Base-by-base conservation (phyloP, 2,113 vertebrate genomes). In the Bombycilla garrulus region DNA sequence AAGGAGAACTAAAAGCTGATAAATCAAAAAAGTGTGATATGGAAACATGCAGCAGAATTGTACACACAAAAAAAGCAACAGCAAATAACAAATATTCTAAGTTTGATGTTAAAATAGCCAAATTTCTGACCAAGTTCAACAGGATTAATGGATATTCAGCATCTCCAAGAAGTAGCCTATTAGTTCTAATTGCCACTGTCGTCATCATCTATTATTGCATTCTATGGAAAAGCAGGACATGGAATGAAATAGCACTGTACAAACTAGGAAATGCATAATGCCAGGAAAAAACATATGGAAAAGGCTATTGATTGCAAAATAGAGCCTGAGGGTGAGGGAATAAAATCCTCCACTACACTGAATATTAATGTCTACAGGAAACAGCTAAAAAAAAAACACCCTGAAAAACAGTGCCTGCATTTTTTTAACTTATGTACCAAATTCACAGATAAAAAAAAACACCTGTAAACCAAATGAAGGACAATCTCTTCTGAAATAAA, bases 291-390 rank as follows among this genome's bases (percentile, higher is more conserved):
- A 91, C 80, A 71, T 50, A 70, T 82, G 35, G 77, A 76, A 94
- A 88, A 45, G 20, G 38, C 60, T 79, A 88, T 38, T 79, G 76
- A 91, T 31, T 79, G 71, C 66, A 95, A 95, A 93, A 81, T n/a
- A 91, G 73, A 86, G 67, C 64, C 77, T 44, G n/a, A 19, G 31
- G 61, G 26, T 36, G 23, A 19, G 40, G 35, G 10, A 70, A 88
- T 54, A 62, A 92, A 90, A 57, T 9, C 19, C 28, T 76, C 50
- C 38, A 42, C 31, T 35, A 67, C 57, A 56, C 40, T 54, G 82
- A 85, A 64, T 78, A 92, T 61, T 72, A 70, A 88, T n/a, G 21
- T 73, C 66, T 58, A 61, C 15, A 62, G 47, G 56, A 28, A 79
- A 72, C 40, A 82, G 64, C 36, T 54, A 50, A 93, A 78, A 40